Percentiles rank a stretch among this genome's conserved stretches.
These are phyloP conservation scores for Dunckerocampus dactyliophorus DNA, from an alignment of 2,113 vertebrate species.

Conservation along the genomic window DNA sequence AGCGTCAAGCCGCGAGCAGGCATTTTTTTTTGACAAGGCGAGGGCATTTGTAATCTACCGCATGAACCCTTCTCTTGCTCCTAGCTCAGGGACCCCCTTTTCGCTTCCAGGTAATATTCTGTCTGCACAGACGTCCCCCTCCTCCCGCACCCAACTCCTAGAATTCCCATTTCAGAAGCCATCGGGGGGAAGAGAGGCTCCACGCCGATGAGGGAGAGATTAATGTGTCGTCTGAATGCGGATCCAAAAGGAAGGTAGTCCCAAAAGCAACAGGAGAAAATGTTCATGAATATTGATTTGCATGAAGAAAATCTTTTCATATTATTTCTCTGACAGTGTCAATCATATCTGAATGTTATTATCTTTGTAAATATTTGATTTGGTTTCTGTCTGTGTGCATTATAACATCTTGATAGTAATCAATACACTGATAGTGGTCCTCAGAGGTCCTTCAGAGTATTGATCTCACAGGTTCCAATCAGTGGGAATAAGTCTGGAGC, in stretches of 20 bases:
- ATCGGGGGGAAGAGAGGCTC: conserved; percentile 29
- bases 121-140: conserved; percentile 2
- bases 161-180: conserved; percentile 56
- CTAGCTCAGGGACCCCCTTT: conserved; percentile 20
- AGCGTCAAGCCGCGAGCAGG: conserved; percentile 68
- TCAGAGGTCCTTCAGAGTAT: conserved; percentile 26
- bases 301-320: neutral
- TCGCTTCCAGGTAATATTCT: conserved; percentile 47
- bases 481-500: conserved; percentile 26
- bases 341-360: no score
- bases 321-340: neutral
- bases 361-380: no score
- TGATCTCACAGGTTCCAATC: conserved; percentile 34
- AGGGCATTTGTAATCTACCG: conserved; percentile 67
- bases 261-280: conserved; percentile 43
- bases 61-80: conserved; percentile 42
- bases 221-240: conserved; percentile 65
- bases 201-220: conserved; percentile 46
- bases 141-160: neutral
- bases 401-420: neutral
- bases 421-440: conserved; percentile 29
- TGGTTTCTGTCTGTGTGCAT: no score
- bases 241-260: conserved; percentile 37
- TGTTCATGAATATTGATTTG: conserved; percentile 32
- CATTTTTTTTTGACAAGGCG: conserved; percentile 59